Percentiles rank a stretch among this genome's conserved stretches.
These are phyloP conservation scores for Carcharodon carcharias DNA, from an alignment of 2,797 vertebrate species.

Conservation along the genomic window DNA sequence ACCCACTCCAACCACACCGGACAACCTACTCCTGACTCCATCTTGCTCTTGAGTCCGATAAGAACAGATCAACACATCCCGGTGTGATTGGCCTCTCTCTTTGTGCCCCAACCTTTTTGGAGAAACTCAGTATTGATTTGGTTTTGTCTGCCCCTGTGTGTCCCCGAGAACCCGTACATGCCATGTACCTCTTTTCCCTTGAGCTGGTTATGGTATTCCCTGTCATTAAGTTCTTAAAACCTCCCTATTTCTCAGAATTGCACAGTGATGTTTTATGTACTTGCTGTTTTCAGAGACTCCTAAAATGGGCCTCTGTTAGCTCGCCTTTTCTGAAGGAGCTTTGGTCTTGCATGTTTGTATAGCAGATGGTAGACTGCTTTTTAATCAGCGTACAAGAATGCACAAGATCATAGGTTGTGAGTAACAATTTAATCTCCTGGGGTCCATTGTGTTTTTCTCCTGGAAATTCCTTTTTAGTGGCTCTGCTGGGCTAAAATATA, in stretches of 20 bases:
- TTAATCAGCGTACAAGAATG: background rate
- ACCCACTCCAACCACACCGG: background rate
- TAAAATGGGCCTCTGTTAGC: background rate
- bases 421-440: background rate
- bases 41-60: background rate
- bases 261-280: background rate
- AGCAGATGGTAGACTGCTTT: background rate
- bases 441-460: too few relatives aligned
- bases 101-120: background rate
- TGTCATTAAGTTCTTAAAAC: background rate
- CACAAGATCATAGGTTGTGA: background rate
- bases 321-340: too few relatives aligned
- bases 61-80: background rate
- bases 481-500: background rate
- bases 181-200: background rate
- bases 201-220: background rate
- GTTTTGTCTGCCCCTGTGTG: background rate
- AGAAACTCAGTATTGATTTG: background rate
- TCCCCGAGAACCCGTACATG: too few relatives aligned
- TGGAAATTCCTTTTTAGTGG: background rate
- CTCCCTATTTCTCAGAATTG: background rate
- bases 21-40: background rate
- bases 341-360: background rate
- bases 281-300: background rate
- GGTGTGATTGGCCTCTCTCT: background rate